phyloP scores from a whole-genome alignment of 1,140 invertebrate genomes.

The Drosophila prosaltans region DNA sequence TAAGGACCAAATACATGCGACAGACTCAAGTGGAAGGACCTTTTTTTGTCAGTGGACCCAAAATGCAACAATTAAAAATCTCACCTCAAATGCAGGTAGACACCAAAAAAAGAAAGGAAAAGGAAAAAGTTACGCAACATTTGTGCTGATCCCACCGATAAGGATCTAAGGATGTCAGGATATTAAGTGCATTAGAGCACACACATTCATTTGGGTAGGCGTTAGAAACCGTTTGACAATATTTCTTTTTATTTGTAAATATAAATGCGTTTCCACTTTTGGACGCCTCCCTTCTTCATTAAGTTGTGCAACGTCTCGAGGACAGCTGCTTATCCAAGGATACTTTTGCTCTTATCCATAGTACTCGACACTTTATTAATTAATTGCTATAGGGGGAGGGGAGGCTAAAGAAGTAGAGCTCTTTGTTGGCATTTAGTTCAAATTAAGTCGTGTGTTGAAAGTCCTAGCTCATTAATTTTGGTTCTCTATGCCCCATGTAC shows the following conservation, averaged over 20 bases:
- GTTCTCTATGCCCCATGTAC: conserved; percentile 36
- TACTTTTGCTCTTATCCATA: conserved; percentile 38
- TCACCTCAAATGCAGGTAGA: conserved; percentile 52
- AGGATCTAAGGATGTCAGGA: conserved; percentile 37
- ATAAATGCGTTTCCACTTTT: conserved; percentile 61
- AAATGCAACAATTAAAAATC: conserved; percentile 67
- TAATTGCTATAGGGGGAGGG: conserved; percentile 36
- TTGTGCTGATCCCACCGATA: conserved; percentile 53
- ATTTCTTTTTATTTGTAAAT: conserved; percentile 65
- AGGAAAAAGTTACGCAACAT: conserved; percentile 80
- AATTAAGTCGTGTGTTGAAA: conserved; percentile 57
- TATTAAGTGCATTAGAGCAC: not conserved
- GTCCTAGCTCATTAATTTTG: conserved; percentile 71
- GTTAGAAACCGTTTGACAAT: conserved; percentile 69
- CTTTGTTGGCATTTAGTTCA: conserved; percentile 32
- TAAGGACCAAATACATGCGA: conserved; percentile 35
- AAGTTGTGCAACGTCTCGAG: not conserved
- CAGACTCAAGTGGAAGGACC: conserved; percentile 22
- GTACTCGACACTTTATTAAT: conserved; percentile 65
- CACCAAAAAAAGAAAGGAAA: not conserved
- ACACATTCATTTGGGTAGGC: conserved; percentile 35
- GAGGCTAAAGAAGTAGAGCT: not conserved
- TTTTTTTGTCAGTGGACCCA: not conserved
- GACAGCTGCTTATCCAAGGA: conserved; percentile 45
- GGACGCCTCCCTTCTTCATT: conserved; percentile 4